Conservation (phyloP, 1,140 invertebrate species). For the Leucophenga varia region DNA sequence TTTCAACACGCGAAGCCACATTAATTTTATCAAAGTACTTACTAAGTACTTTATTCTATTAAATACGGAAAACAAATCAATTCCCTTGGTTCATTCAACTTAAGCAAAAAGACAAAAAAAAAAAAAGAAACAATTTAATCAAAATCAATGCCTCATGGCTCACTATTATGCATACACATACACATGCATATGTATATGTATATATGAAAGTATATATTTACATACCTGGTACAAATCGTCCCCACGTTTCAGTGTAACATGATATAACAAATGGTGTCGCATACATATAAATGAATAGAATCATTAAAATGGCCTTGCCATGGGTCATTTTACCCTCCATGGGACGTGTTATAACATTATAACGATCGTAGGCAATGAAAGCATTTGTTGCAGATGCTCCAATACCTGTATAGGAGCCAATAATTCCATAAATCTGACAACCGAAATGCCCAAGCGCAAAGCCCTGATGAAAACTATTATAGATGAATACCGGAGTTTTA, state of each 20-base stretch:
- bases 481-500: constrained; percentile 68
- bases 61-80: background rate
- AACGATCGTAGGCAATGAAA: constrained; percentile 57
- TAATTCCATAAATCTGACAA: constrained; percentile 77
- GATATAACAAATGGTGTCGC: constrained; percentile 77
- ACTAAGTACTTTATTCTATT: too few species aligned
- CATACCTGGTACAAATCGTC: constrained; percentile 77
- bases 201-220: too few species aligned
- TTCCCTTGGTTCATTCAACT: background rate
- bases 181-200: too few species aligned
- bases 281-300: constrained; percentile 74
- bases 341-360: constrained; percentile 79
- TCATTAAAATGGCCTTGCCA: constrained; percentile 74
- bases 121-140: too few species aligned
- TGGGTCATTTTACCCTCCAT: constrained; percentile 77
- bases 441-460: constrained; percentile 72
- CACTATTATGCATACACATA: too few species aligned
- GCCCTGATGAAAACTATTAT: constrained; percentile 76
- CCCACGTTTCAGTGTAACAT: constrained; percentile 78
- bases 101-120: too few species aligned
- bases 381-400: constrained; percentile 77
- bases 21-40: too few species aligned
- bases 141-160: too few species aligned
- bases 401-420: constrained; percentile 82
- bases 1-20: too few species aligned